Conservation (phyloP, 2,113 vertebrate genomes). For the Sinocyclocheilus grahami region DNA sequence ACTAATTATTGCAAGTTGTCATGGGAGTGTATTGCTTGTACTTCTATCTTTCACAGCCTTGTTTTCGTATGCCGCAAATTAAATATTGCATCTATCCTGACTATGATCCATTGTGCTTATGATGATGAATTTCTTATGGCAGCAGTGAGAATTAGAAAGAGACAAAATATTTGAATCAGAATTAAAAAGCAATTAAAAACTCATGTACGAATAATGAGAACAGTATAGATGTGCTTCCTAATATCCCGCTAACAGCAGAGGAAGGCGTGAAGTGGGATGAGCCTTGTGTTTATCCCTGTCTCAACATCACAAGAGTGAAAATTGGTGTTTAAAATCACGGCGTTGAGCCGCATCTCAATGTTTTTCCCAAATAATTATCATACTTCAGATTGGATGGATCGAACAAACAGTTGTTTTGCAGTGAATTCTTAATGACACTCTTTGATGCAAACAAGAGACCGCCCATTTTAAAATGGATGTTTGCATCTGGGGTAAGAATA, state of each 20-base stretch:
- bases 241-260: slow-evolving; percentile 3
- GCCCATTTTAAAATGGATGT: slow-evolving; percentile 10
- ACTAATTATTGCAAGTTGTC: no score
- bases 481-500: slow-evolving; percentile 2
- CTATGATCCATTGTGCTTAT: not conserved
- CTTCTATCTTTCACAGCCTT: not conserved
- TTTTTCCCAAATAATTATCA: slow-evolving; percentile 43
- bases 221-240: not conserved
- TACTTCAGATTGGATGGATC: slow-evolving; percentile 38
- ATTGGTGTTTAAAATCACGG: slow-evolving; percentile 32
- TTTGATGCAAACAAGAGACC: slow-evolving; percentile 32
- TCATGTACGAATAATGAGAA: not conserved
- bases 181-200: slow-evolving; percentile 21
- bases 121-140: not conserved
- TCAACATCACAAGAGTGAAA: slow-evolving; percentile 28
- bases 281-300: slow-evolving; percentile 10
- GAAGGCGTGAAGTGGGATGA: not conserved
- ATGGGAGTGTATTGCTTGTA: no score
- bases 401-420: slow-evolving; percentile 24
- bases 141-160: slow-evolving; percentile 1
- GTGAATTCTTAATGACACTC: slow-evolving; percentile 48
- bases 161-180: slow-evolving; percentile 2
- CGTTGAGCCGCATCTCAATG: slow-evolving; percentile 1
- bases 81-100: not conserved
- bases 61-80: not conserved